phyloP scores from a whole-genome alignment of 2,113 vertebrate genomes.

The Miniopterus natalensis region DNA sequence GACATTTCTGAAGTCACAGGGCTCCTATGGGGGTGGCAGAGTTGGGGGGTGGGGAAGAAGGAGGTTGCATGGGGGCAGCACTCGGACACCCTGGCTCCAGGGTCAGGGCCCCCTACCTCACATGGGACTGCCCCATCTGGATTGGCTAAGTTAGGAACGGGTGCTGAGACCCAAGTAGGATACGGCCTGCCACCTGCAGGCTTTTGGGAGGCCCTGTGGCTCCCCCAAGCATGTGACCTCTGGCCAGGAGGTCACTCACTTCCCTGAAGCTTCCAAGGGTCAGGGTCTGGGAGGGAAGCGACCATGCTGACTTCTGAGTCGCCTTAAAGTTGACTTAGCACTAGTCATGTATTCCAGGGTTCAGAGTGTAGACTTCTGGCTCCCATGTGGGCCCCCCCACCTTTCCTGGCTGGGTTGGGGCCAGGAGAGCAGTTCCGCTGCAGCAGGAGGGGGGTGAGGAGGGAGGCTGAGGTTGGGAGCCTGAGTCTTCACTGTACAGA shows the following conservation, averaged over 20 bases:
- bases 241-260: not conserved
- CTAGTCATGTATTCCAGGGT: not conserved
- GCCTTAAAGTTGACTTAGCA: not conserved
- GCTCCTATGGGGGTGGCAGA: not conserved
- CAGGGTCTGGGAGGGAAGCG: not conserved
- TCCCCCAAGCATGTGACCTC: not conserved
- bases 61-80: not conserved
- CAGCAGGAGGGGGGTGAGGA: not conserved
- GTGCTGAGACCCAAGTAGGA: not conserved
- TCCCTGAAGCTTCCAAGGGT: not conserved
- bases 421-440: not conserved
- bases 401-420: not conserved
- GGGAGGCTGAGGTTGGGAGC: slow-evolving; percentile 77
- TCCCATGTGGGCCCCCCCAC: not conserved
- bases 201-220: not conserved
- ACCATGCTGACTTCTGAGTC: not conserved
- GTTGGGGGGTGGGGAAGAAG: not conserved
- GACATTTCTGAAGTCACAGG: slow-evolving; percentile 15
- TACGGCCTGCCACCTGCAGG: not conserved
- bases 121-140: not conserved
- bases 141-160: not conserved
- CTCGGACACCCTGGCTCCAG: not conserved
- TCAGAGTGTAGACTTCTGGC: slow-evolving; percentile 9
- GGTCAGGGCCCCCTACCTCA: not conserved
- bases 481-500: slow-evolving; percentile 77